Conservation (phyloP, 2,113 vertebrate species). For the Gymnocephalus cernua region DNA sequence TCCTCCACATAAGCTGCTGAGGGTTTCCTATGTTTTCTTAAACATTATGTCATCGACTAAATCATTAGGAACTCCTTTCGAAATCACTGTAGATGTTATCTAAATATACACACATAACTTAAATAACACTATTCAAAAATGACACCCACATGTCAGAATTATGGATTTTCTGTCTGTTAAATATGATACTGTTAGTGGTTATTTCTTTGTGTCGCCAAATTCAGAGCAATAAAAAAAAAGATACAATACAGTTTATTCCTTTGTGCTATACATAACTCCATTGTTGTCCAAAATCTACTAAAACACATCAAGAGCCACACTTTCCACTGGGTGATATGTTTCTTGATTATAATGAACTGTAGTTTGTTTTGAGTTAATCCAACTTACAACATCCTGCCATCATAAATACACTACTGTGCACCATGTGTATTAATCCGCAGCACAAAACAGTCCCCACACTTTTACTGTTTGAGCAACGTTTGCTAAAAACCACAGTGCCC, state of each 20-base stretch:
- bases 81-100: not conserved
- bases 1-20: not conserved
- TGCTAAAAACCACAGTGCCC: not conserved
- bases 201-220: not conserved
- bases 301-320: not conserved
- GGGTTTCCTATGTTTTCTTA: not conserved
- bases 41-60: not conserved
- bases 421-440: not conserved
- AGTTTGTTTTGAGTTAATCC: not conserved
- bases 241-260: not conserved
- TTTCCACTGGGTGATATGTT: not conserved
- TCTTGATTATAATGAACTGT: not conserved
- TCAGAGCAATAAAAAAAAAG: not conserved
- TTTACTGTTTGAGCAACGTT: not conserved
- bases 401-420: not conserved
- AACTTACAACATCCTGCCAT: not conserved
- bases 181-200: not conserved
- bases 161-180: not conserved
- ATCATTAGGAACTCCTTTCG: not conserved
- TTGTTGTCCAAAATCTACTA: not conserved
- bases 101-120: not conserved
- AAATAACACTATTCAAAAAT: not conserved
- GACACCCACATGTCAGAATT: not conserved
- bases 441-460: not conserved
- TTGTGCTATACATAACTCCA: not conserved